These are phyloP conservation scores for Cataglyphis hispanica DNA, from an alignment of 1,140 invertebrate species.

Conservation along the genomic window DNA sequence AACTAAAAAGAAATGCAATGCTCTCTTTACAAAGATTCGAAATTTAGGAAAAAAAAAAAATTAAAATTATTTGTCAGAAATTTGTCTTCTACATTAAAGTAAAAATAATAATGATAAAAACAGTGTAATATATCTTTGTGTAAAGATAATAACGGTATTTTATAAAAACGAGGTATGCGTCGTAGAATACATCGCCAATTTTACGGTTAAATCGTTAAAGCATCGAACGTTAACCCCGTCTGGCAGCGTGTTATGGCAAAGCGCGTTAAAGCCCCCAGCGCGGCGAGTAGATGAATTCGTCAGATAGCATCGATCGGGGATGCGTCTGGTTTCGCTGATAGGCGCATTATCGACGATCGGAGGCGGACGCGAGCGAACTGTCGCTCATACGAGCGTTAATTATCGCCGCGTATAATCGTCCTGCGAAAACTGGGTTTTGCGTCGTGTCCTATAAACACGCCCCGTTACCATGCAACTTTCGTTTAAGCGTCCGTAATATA, in stretches of 20 bases:
- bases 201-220: slow-evolving; percentile 34
- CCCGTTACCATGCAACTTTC: slow-evolving; percentile 38
- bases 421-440: slow-evolving; percentile 51
- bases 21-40: background rate
- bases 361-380: slow-evolving; percentile 36
- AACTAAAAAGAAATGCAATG: background rate
- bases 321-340: slow-evolving; percentile 48
- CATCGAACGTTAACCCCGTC: slow-evolving; percentile 56
- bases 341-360: slow-evolving; percentile 43
- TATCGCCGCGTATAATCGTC: slow-evolving; percentile 33
- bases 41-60: background rate
- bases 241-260: no score
- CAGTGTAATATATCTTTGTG: background rate
- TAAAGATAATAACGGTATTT: slow-evolving; percentile 8
- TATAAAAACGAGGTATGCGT: background rate
- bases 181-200: background rate
- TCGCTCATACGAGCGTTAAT: slow-evolving; percentile 45
- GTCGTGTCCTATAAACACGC: slow-evolving; percentile 31
- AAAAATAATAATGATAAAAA: background rate
- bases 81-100: background rate
- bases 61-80: background rate
- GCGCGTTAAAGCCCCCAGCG: slow-evolving; percentile 21
- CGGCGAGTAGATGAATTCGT: slow-evolving; percentile 44
- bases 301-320: slow-evolving; percentile 60
- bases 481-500: slow-evolving; percentile 37